Conservation (phyloP, 2,113 vertebrate species). For the Origma solitaria region DNA sequence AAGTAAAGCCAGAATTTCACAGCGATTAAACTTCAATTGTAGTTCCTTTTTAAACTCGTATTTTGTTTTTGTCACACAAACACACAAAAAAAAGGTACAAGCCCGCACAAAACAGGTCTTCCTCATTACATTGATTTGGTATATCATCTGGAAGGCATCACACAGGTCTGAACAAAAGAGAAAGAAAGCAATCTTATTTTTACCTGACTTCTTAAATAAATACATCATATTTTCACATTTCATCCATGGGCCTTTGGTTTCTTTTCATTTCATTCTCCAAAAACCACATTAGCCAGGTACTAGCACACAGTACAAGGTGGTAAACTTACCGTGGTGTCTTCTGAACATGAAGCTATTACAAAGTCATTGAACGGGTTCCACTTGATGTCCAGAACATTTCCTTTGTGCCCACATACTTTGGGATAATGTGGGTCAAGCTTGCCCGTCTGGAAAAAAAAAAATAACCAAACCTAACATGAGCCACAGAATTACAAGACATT, state of each 20-base stretch:
- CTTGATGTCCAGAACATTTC: constrained; percentile 89
- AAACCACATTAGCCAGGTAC: neutral
- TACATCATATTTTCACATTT: neutral
- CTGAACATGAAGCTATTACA: constrained; percentile 90
- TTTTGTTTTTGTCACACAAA: neutral
- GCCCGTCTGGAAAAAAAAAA: constrained; percentile 78
- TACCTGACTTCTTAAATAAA: neutral
- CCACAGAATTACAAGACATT: neutral
- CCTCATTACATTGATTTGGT: neutral
- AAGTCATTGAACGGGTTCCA: constrained; percentile 94
- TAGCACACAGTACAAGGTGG: neutral
- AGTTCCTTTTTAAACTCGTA: neutral
- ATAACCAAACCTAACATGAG: neutral
- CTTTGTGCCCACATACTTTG: constrained; percentile 85
- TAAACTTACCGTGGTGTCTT: constrained; percentile 84
- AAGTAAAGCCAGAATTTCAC: neutral
- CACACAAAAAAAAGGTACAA: neutral
- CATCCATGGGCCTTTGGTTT: neutral
- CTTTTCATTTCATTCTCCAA: neutral
- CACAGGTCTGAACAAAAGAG: neutral
- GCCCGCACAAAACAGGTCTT: neutral
- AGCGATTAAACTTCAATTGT: neutral
- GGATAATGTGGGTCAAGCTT: constrained; percentile 90
- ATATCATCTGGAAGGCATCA: neutral
- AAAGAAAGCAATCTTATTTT: neutral